Evolutionary conservation across 2,797 vertebrate species (phyloP).

Genomic region (Cossypha dichroa): DNA sequence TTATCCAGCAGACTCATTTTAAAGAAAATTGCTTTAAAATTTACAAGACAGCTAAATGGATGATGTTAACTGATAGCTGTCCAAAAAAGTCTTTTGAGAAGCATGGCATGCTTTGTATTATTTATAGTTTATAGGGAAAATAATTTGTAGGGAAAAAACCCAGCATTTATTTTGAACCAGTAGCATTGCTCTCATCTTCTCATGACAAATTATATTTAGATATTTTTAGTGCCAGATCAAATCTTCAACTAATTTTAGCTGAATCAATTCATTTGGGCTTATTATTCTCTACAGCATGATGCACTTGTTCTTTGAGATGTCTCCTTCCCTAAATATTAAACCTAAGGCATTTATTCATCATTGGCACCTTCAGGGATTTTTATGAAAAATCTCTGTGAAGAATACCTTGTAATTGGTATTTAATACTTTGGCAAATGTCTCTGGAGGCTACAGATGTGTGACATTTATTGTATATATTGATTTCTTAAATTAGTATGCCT

Average conservation of each 20-base stretch:
- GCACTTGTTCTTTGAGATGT: background rate
- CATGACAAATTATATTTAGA: background rate
- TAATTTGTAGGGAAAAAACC: rapidly evolving
- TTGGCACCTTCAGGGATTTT: background rate
- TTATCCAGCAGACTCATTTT: background rate
- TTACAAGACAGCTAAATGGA: background rate
- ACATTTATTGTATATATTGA: background rate
- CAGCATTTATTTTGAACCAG: background rate
- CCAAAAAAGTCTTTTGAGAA: background rate
- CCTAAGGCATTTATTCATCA: conserved; percentile 11
- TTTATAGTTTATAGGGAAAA: background rate
- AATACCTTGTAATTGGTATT: background rate
- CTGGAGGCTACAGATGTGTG: background rate
- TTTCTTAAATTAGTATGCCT: background rate
- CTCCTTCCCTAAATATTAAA: conserved; percentile 11
- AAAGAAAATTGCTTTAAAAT: background rate
- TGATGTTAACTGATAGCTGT: background rate
- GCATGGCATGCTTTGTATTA: background rate
- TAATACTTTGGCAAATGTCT: conserved; percentile 24
- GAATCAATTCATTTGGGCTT: background rate
- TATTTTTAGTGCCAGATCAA: background rate
- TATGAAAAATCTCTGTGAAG: background rate
- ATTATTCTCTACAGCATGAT: background rate
- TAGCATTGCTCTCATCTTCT: background rate
- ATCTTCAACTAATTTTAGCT: conserved; percentile 4